phyloP scores from a whole-genome alignment of 2,797 vertebrate species.

The Labroides dimidiatus region DNA sequence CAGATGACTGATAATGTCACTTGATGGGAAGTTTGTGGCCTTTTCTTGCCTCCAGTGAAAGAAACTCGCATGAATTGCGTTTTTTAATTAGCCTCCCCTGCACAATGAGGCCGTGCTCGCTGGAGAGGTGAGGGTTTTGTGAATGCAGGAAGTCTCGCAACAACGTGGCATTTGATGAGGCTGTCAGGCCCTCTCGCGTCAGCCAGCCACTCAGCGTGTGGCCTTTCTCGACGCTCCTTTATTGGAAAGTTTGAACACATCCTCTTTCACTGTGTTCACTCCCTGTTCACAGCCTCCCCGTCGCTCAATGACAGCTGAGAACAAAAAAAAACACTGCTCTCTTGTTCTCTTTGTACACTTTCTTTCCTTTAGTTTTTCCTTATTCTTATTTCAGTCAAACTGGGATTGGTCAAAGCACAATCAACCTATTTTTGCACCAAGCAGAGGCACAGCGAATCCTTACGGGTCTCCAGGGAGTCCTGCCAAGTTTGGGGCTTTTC shows the following conservation, averaged over 20 bases:
- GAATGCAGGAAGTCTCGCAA: conserved; percentile 66
- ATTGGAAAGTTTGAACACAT: conserved; percentile 77
- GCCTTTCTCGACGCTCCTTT: conserved; percentile 64
- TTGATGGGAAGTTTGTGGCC: conserved; percentile 50
- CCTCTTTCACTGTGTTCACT: conserved; percentile 60
- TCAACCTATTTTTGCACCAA: conserved; percentile 65
- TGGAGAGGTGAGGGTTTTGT: conserved; percentile 62
- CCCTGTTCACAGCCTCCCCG: conserved; percentile 57
- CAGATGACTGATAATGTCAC: conserved; percentile 29
- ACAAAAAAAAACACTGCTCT: conserved; percentile 73
- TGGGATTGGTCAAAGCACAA: conserved; percentile 74
- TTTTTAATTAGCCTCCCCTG: conserved; percentile 59
- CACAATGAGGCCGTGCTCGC: conserved; percentile 52
- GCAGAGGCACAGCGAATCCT: conserved; percentile 63
- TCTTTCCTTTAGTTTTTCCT: conserved; percentile 29
- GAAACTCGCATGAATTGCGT: conserved; percentile 38
- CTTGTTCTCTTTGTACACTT: conserved; percentile 69
- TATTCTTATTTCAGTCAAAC: conserved; percentile 54
- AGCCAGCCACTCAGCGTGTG: conserved; percentile 77
- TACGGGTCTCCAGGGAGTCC: conserved; percentile 62
- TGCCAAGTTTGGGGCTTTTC: conserved; percentile 74
- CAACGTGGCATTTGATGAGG: conserved; percentile 65
- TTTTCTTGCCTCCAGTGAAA: conserved; percentile 46
- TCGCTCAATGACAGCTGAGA: conserved; percentile 58
- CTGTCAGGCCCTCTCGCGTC: conserved; percentile 69